A percentile compares a stretch with the other conserved stretches of the same genome.
phyloP scores from a whole-genome alignment of 2,888 invertebrate species.

The Cerastoderma edule region DNA sequence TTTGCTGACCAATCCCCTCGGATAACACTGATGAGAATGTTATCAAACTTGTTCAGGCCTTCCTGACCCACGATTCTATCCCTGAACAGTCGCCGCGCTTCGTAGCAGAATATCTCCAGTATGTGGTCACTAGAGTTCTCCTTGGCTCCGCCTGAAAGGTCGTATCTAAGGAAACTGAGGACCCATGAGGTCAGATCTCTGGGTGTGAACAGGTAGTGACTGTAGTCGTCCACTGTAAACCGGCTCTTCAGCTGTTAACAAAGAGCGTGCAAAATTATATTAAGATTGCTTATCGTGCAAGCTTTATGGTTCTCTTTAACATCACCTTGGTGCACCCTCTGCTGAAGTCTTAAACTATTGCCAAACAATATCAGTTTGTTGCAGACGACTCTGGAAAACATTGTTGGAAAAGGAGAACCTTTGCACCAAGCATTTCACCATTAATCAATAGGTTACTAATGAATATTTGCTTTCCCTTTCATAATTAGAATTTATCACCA shows the following conservation, averaged over 20 bases:
- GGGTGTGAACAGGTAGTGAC: conserved; percentile 91
- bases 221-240: conserved; percentile 86
- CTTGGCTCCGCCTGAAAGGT: conserved; percentile 77
- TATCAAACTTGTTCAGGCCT: conserved; percentile 88
- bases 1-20: conserved; percentile 83
- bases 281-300: too few relatives aligned
- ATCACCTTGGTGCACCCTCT: too few relatives aligned
- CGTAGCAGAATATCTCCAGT: conserved; percentile 89
- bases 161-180: conserved; percentile 88
- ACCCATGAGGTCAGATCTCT: conserved; percentile 91
- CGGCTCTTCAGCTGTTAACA: conserved; percentile 83
- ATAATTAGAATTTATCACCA: too few relatives aligned
- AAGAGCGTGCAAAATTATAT: too few relatives aligned
- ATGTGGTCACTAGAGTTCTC: conserved; percentile 80
- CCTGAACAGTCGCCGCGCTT: conserved; percentile 90
- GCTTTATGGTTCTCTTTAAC: too few relatives aligned
- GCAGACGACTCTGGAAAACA: too few relatives aligned
- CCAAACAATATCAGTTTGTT: too few relatives aligned
- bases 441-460: too few relatives aligned
- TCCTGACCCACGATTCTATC: conserved; percentile 89
- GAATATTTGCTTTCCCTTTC: too few relatives aligned
- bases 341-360: too few relatives aligned
- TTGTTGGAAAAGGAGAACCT: too few relatives aligned
- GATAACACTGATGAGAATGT: conserved; percentile 86
- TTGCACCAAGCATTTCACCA: too few relatives aligned